phyloP scores from a whole-genome alignment of 2,888 invertebrate genomes.

The Lithophane leautieri region DNA sequence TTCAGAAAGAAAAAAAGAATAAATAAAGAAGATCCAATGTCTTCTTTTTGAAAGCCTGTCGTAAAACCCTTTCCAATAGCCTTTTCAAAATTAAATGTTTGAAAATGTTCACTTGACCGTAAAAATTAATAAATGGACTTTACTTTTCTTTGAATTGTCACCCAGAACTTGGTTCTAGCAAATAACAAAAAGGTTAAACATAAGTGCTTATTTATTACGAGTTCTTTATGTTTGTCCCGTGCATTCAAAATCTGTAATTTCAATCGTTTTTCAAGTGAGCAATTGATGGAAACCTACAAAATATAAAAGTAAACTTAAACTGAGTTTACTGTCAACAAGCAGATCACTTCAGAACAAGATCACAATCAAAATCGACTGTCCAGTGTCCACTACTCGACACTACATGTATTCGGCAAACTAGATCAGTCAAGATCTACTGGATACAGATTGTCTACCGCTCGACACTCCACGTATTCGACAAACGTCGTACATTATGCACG shows the following conservation, averaged over 20 bases:
- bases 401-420: neutral
- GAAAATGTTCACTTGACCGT: conserved; percentile 1
- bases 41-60: neutral
- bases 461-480: conserved; percentile 1
- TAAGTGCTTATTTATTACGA: neutral
- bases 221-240: neutral
- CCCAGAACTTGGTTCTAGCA: neutral
- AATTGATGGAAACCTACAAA: neutral
- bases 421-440: neutral
- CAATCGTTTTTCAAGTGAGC: neutral
- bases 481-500: conserved; percentile 42
- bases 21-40: neutral
- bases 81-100: conserved; percentile 25
- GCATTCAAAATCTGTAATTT: neutral
- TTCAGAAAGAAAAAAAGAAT: too few species aligned
- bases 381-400: neutral
- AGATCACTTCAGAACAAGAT: conserved; percentile 8
- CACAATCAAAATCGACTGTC: neutral
- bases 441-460: neutral
- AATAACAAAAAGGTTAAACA: neutral
- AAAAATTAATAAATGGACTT: neutral
- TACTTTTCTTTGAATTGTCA: neutral
- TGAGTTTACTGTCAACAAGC: neutral
- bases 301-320: neutral
- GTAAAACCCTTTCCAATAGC: neutral